Conservation (phyloP, 2,888 invertebrate genomes). For the Nomada flava region DNA sequence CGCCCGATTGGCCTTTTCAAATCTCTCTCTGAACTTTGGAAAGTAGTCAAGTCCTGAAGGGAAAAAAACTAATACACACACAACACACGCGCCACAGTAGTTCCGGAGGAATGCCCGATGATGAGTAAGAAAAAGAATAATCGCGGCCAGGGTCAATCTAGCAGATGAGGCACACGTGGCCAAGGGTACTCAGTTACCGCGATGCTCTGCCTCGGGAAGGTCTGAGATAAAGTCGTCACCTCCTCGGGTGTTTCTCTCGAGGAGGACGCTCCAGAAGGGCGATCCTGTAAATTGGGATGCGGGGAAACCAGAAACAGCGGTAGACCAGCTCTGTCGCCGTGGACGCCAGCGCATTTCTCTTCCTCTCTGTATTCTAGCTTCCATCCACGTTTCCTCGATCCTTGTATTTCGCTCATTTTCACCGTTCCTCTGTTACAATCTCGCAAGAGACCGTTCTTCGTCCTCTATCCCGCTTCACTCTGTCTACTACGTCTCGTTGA, state of each 20-base stretch:
- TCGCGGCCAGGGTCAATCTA: constrained; percentile 71
- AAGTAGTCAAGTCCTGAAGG: no score
- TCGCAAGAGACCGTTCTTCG: not conserved
- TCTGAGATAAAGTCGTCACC: constrained; percentile 69
- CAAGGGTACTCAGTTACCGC: constrained; percentile 67
- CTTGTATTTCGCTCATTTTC: constrained; percentile 22
- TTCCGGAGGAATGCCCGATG: constrained; percentile 47
- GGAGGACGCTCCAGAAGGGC: constrained; percentile 68
- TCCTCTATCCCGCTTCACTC: not conserved
- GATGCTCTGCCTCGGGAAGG: constrained; percentile 68
- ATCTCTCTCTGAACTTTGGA: not conserved
- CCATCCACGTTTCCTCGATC: not conserved
- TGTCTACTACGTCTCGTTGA: not conserved
- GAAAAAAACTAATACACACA: not conserved
- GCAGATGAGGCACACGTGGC: constrained; percentile 66
- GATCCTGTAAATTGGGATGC: constrained; percentile 64
- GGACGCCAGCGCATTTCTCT: constrained; percentile 55
- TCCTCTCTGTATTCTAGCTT: not conserved
- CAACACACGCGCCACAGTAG: not conserved
- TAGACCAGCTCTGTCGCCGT: constrained; percentile 50
- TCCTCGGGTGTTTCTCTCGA: constrained; percentile 19
- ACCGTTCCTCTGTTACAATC: constrained; percentile 18
- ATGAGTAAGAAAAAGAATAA: constrained; percentile 44
- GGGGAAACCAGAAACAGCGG: constrained; percentile 74
- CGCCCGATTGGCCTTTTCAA: no score